phyloP scores from a whole-genome alignment of 2,113 vertebrate species.

The Halichoeres trimaculatus region DNA sequence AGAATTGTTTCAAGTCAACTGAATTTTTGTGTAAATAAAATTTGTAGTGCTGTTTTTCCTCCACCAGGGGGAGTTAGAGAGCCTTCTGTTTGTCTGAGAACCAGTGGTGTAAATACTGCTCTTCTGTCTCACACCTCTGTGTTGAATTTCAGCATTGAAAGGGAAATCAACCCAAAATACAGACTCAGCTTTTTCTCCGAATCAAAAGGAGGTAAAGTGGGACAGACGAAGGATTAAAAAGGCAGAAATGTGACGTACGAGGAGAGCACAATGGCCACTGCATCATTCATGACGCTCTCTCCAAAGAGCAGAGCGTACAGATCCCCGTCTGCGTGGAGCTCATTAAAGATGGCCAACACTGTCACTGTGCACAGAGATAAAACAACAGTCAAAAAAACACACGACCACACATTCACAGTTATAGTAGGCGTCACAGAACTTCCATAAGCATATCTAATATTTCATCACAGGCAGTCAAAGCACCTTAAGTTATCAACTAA shows the following conservation, averaged over 20 bases:
- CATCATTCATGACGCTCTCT: constrained; percentile 97
- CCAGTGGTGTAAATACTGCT: not conserved
- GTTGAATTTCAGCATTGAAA: constrained; percentile 36
- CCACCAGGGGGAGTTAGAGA: constrained; percentile 70
- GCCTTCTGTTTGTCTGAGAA: constrained; percentile 2
- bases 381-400: constrained; percentile 4
- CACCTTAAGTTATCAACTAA: no score
- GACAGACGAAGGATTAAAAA: not conserved
- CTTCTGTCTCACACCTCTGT: constrained; percentile 9
- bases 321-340: constrained; percentile 95
- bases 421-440: no score
- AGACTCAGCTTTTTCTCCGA: not conserved
- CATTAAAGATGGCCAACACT: constrained; percentile 97
- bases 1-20: not conserved
- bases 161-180: not conserved
- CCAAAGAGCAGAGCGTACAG: constrained; percentile 98
- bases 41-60: not conserved
- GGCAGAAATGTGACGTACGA: constrained; percentile 87
- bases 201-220: not conserved
- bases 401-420: not conserved
- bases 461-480: no score
- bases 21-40: not conserved
- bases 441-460: no score
- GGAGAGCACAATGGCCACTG: constrained; percentile 96
- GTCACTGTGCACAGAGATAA: constrained; percentile 85